A percentile compares a stretch with the other conserved stretches of the same genome.
These are phyloP conservation scores for Drosophila diplacantha DNA, from an alignment of 2,888 invertebrate species.

Conservation along the genomic window DNA sequence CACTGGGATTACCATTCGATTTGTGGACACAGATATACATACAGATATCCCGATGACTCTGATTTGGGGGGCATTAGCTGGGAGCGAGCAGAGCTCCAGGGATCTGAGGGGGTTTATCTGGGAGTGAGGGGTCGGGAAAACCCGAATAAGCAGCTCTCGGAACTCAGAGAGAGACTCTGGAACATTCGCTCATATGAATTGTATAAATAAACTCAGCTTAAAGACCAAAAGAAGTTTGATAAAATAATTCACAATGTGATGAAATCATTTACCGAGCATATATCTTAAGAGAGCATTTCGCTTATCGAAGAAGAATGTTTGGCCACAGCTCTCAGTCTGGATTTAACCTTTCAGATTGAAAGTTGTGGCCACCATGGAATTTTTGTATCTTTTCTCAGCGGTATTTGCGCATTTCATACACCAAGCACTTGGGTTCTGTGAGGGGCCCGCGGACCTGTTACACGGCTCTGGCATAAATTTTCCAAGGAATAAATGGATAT, in stretches of 20 bases:
- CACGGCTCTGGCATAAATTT: background rate
- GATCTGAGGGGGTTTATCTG: background rate
- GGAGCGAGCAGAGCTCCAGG: no score
- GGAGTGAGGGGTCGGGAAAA: background rate
- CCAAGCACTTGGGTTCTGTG: background rate
- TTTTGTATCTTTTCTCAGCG: background rate
- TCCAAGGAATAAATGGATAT: background rate
- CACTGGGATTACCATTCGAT: conserved; percentile 12
- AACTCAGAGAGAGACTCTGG: background rate
- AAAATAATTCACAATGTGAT: background rate
- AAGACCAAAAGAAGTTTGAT: background rate
- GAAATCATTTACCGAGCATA: background rate
- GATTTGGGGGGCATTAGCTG: background rate
- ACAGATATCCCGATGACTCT: background rate
- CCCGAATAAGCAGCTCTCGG: no score
- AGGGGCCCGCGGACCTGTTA: background rate
- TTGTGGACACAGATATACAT: background rate
- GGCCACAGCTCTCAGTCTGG: background rate
- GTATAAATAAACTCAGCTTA: no score
- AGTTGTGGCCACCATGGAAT: background rate
- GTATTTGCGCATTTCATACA: background rate
- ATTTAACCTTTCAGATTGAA: background rate
- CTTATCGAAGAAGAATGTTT: background rate
- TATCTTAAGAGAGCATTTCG: background rate
- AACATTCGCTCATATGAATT: background rate